Conservation (phyloP, 2,113 vertebrate genomes). For the Cephalophus harveyi region DNA sequence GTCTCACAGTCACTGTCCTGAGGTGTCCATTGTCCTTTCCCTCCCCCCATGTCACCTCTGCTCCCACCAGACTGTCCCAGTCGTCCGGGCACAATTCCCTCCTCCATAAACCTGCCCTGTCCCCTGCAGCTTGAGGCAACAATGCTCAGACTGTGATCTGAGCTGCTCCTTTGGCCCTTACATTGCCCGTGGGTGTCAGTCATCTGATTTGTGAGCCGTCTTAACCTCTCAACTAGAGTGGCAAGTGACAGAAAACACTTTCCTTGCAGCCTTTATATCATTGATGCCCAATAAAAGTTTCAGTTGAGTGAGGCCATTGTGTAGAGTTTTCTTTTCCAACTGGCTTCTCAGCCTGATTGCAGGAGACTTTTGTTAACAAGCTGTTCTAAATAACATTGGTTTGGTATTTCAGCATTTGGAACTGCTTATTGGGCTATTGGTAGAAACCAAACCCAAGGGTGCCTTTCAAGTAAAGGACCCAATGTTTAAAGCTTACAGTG, state of each 20-base stretch:
- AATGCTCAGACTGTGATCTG: not conserved
- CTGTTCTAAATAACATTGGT: not conserved
- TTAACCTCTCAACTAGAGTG: not conserved
- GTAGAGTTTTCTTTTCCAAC: not conserved
- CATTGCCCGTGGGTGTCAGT: not conserved
- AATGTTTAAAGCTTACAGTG: not conserved
- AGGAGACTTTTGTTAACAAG: not conserved
- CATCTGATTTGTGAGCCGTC: not conserved
- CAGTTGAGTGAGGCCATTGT: not conserved
- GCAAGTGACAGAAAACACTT: not conserved
- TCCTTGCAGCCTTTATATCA: not conserved
- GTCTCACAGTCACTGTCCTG: rapidly evolving
- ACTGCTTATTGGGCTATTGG: not conserved
- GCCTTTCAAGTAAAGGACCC: slow-evolving; percentile 20
- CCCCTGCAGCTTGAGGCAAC: not conserved
- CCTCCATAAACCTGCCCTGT: too few relatives aligned
- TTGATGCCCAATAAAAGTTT: not conserved
- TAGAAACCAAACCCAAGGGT: not conserved
- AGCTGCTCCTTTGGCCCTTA: not conserved
- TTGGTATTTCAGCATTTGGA: not conserved
- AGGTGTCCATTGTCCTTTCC: not conserved
- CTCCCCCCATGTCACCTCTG: not conserved
- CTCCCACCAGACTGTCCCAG: not conserved
- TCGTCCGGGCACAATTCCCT: not conserved
- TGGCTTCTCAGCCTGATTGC: not conserved